phyloP scores from a whole-genome alignment of 2,113 vertebrate species.

The Passer montanus region DNA sequence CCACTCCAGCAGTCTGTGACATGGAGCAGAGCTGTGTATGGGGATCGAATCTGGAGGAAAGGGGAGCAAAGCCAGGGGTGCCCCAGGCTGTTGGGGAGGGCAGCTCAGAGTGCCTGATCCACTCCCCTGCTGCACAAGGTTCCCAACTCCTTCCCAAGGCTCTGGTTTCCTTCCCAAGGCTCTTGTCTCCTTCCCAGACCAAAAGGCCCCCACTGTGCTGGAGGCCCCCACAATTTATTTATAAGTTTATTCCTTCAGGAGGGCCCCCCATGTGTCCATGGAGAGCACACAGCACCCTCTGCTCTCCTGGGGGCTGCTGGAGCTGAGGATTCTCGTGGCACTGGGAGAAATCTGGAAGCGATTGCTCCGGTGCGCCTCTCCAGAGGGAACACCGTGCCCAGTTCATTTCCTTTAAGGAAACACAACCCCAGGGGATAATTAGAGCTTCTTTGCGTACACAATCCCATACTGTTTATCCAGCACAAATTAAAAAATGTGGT shows the following conservation, averaged over 20 bases:
- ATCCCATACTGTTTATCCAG: constrained; percentile 84
- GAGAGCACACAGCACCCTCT: not conserved
- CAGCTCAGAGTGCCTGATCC: not conserved
- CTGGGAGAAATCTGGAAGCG: constrained; percentile 80
- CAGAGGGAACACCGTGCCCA: constrained; percentile 70
- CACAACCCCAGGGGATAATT: constrained; percentile 81
- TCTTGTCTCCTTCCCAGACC: not conserved
- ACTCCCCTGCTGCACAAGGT: not conserved
- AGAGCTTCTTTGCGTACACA: constrained; percentile 79
- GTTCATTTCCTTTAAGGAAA: constrained; percentile 87
- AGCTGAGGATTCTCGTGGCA: not conserved
- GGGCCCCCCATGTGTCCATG: rapidly evolving
- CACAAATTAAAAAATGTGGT: constrained; percentile 81
- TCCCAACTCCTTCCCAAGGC: not conserved
- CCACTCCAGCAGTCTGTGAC: not conserved
- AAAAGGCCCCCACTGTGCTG: rapidly evolving
- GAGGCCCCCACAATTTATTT: rapidly evolving
- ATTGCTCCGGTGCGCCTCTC: constrained; percentile 74
- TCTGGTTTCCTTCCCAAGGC: not conserved
- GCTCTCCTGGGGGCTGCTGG: not conserved
- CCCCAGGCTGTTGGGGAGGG: not conserved
- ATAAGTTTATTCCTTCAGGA: not conserved
- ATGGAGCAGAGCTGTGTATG: not conserved
- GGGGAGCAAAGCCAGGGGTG: not conserved
- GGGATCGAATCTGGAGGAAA: rapidly evolving